Evolutionary conservation across 2,888 invertebrate species (phyloP), one percentile per base, ranked within the genome.

Genomic region (Oeneis ivallda): DNA sequence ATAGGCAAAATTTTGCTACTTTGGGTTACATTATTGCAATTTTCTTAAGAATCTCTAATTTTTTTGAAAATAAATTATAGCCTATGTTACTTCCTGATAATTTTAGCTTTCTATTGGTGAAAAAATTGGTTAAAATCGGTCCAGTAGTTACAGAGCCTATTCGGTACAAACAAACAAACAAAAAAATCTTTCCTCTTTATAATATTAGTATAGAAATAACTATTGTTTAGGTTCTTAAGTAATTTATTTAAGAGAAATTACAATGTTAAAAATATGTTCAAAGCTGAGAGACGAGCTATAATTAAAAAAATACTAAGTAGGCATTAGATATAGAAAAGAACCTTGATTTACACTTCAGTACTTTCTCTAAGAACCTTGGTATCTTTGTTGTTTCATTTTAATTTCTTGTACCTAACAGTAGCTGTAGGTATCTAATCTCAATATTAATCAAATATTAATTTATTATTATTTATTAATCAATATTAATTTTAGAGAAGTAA

Each of bases 321-420:
- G 54, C 13, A 50, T 7, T 32, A 8, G 8, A 34, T n/a, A 13
- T 43, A 85, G 84, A 86, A 86, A 84, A 83, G 84, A 75, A 76
- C 78, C 81, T 79, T 85, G 86, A 86, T 86, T n/a, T 87, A 86
- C 82, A 82, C 82, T 83, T 86, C 85, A 86, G 81, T 78, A 79
- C 75, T 77, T 77, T 74, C 78, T n/a, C n/a, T n/a, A 81, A 78
- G 75, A 78, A 72, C 76, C 76, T 86, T 87, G 85, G 83, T 85
- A 84, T 82, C 76, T 75, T 74, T 73, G 74, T 71, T 74, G 53
- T 7, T 52, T 43, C 32, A n/a, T 62, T 54, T 62, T 47, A 34
- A 53, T 37, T 26, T 32, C 39, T 54, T 53, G n/a, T 53, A 47
- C 50, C 50, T 50, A 1, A 50, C 37, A 11, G 9, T n/a, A n/a